These are phyloP conservation scores for Phaetusa simplex DNA, from an alignment of 2,113 vertebrate genomes.

Conservation along the genomic window DNA sequence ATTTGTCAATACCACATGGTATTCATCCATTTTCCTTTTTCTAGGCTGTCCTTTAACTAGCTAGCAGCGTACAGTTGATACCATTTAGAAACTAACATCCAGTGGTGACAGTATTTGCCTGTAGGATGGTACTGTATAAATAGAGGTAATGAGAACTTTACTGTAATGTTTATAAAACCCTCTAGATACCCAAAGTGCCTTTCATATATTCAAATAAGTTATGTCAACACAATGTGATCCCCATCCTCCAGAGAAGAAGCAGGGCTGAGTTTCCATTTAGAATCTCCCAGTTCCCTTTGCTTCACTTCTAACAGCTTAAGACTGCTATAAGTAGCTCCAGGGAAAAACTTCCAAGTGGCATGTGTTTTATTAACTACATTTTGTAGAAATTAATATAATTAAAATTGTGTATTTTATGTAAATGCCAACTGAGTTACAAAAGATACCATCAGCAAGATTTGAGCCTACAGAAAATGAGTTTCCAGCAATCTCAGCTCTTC, in stretches of 20 bases:
- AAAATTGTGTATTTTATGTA: constrained; percentile 54
- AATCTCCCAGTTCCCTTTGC: neutral
- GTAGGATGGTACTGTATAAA: neutral
- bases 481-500: constrained; percentile 50
- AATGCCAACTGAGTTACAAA: constrained; percentile 56
- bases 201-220: neutral
- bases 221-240: neutral
- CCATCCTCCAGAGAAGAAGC: neutral
- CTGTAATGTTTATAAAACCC: neutral
- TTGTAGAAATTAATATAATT: constrained; percentile 53
- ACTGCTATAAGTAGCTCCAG: constrained; percentile 42
- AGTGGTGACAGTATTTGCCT: neutral
- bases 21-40: neutral
- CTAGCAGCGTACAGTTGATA: neutral
- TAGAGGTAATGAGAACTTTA: neutral
- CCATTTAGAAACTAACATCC: neutral
- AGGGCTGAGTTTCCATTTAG: neutral
- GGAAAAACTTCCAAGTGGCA: constrained; percentile 22
- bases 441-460: constrained; percentile 41
- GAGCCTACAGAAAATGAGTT: constrained; percentile 58
- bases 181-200: neutral
- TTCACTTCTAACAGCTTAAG: constrained; percentile 35
- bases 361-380: constrained; percentile 62
- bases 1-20: neutral
- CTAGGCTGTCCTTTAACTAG: neutral